phyloP scores from a whole-genome alignment of 1,140 invertebrate species.

The Agraylea sexmaculata region DNA sequence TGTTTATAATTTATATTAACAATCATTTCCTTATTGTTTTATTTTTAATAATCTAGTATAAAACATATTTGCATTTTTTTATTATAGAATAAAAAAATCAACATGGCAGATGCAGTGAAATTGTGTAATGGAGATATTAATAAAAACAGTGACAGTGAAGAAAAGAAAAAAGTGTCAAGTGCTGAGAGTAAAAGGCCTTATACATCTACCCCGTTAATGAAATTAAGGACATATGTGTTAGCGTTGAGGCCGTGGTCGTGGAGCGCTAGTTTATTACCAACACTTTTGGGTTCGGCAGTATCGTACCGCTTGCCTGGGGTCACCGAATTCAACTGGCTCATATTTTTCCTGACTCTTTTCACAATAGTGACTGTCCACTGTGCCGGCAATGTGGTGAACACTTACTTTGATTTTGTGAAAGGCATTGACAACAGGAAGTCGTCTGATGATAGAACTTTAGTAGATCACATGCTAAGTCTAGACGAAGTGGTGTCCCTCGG shows the following conservation, averaged over 20 bases:
- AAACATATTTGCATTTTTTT: too few species aligned
- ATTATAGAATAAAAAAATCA: too few species aligned
- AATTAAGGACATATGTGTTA: constrained; percentile 73
- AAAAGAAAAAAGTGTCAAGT: not conserved
- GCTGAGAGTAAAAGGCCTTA: constrained; percentile 9
- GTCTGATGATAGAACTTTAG: constrained; percentile 84
- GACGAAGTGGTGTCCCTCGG: constrained; percentile 81
- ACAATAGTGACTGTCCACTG: constrained; percentile 86
- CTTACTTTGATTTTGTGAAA: constrained; percentile 88
- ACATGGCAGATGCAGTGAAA: constrained; percentile 10
- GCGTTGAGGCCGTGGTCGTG: constrained; percentile 87
- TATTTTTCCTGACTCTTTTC: constrained; percentile 67
- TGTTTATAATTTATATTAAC: too few species aligned
- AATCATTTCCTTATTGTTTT: too few species aligned
- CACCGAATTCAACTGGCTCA: constrained; percentile 63
- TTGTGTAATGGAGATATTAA: constrained; percentile 6
- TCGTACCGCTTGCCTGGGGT: constrained; percentile 65
- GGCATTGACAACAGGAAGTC: constrained; percentile 86
- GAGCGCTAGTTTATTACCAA: constrained; percentile 82
- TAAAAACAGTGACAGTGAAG: constrained; percentile 5
- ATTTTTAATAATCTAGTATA: too few species aligned
- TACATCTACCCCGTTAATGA: constrained; percentile 53
- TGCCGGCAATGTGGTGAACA: constrained; percentile 94
- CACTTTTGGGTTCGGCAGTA: constrained; percentile 71
- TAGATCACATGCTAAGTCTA: constrained; percentile 76